Percentiles rank a stretch among this genome's conserved stretches.
Conservation (phyloP, 2,113 vertebrate genomes). For the Clarias gariepinus region DNA sequence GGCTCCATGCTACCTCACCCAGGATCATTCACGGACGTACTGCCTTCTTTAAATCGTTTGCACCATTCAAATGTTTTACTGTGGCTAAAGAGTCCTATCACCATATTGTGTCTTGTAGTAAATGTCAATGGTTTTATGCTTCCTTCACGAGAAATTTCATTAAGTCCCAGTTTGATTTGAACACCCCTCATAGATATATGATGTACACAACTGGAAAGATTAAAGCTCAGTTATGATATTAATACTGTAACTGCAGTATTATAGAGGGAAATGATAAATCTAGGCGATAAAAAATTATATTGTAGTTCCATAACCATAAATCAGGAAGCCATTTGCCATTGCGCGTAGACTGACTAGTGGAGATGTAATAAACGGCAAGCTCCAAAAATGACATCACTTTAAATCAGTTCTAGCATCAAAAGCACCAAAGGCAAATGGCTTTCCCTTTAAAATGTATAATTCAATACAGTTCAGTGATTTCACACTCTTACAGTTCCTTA, state of each 20-base stretch:
- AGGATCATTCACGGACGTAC: too few relatives aligned
- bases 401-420: neutral
- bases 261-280: neutral
- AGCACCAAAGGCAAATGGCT: neutral
- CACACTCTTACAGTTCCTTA: neutral
- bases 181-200: neutral
- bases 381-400: neutral
- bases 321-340: neutral
- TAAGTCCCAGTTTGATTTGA: too few relatives aligned
- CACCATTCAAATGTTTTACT: too few relatives aligned
- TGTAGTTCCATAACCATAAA: neutral
- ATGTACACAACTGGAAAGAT: neutral
- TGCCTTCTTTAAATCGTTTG: too few relatives aligned
- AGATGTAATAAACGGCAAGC: neutral
- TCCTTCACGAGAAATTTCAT: too few relatives aligned
- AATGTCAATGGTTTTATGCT: too few relatives aligned
- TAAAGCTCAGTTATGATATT: constrained; percentile 11
- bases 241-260: neutral
- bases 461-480: neutral
- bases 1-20: too few relatives aligned
- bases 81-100: too few relatives aligned
- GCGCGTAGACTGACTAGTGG: neutral
- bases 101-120: too few relatives aligned
- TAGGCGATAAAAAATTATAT: neutral
- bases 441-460: neutral